phyloP scores from a whole-genome alignment of 2,888 invertebrate species.

The Noctua fimbriata region DNA sequence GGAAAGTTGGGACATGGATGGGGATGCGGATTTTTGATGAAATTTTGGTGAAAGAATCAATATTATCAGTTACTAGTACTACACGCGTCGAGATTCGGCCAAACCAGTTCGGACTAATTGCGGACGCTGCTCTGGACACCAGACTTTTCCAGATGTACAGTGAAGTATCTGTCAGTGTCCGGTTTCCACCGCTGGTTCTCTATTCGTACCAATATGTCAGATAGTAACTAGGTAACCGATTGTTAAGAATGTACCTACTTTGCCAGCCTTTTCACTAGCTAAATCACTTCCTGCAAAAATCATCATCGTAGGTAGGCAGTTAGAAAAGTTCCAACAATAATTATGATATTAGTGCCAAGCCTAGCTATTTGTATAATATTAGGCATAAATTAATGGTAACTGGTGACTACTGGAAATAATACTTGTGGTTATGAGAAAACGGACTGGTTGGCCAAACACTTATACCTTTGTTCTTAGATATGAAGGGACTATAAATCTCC shows the following conservation, averaged over 20 bases:
- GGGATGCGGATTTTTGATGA: background rate
- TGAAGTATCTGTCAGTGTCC: background rate
- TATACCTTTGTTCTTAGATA: background rate
- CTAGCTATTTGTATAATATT: background rate
- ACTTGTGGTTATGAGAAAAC: background rate
- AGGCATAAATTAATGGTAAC: background rate
- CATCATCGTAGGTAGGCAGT: background rate
- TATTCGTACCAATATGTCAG: background rate
- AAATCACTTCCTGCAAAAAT: background rate
- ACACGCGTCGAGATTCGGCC: background rate
- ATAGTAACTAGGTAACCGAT: background rate
- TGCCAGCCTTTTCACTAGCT: background rate
- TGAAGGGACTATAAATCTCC: background rate
- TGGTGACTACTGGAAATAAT: background rate
- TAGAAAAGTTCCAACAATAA: background rate
- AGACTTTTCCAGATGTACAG: background rate
- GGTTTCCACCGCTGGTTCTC: background rate
- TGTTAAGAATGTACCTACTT: background rate
- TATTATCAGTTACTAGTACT: background rate
- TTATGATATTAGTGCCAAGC: background rate
- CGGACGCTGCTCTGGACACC: background rate
- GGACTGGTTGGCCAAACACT: background rate
- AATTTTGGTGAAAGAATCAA: background rate
- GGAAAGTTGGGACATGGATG: conserved; percentile 49
- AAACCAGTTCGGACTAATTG: background rate